A percentile compares a stretch with the other conserved stretches of the same genome.
Conservation (phyloP, 1,140 invertebrate species). For the Procambarus clarkii region DNA sequence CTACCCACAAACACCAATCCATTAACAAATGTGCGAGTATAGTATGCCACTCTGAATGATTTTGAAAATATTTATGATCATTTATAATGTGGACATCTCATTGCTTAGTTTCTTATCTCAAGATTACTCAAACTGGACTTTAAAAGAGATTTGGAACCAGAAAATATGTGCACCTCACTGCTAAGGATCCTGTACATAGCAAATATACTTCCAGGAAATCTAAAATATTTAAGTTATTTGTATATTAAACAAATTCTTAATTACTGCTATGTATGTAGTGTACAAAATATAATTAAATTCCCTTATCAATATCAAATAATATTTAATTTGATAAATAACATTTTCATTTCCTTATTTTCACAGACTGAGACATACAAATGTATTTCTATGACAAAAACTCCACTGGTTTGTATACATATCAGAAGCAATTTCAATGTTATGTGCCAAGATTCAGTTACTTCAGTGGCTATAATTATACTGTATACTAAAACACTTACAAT, state of each 20-base stretch:
- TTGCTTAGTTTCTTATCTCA: no score
- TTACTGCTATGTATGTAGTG: neutral
- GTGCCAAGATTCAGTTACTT: no score
- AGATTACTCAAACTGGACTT: no score
- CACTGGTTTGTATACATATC: neutral
- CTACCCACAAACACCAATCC: neutral
- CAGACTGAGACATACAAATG: neutral
- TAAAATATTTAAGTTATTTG: neutral
- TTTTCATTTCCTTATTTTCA: neutral
- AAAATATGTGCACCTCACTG: neutral
- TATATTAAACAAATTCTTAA: neutral
- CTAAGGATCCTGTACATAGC: neutral
- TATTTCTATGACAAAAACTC: neutral
- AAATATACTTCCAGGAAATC: neutral
- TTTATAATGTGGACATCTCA: no score
- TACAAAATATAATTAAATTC: neutral
- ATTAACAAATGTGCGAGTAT: neutral
- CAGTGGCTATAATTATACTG: no score
- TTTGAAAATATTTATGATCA: no score
- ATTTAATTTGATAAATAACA: neutral
- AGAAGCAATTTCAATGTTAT: neutral
- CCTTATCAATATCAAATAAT: neutral
- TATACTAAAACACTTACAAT: no score
- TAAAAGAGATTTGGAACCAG: neutral
- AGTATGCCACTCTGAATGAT: no score